These are phyloP conservation scores for Peucedramus taeniatus DNA, from an alignment of 2,113 vertebrate species.

Conservation along the genomic window DNA sequence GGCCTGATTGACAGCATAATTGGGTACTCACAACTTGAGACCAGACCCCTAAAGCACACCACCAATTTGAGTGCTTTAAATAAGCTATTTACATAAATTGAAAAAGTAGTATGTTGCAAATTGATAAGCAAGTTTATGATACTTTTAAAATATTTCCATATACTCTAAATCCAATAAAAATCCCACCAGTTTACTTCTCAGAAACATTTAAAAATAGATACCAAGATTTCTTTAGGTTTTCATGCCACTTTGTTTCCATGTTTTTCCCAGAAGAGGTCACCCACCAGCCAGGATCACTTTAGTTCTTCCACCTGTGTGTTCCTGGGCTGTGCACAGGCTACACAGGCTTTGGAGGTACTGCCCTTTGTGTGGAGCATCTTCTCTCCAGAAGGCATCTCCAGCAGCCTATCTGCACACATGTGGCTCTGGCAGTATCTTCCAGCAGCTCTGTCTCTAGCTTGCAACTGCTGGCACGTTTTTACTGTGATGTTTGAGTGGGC, in stretches of 20 bases:
- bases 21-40: background rate
- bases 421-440: background rate
- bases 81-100: background rate
- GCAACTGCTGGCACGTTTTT: background rate
- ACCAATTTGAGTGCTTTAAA: background rate
- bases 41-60: background rate
- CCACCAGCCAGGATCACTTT: background rate
- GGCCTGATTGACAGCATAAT: background rate
- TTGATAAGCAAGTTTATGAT: background rate
- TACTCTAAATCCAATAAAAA: background rate
- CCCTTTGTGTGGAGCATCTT: background rate
- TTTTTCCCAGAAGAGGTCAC: background rate
- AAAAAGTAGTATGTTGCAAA: background rate
- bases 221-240: background rate
- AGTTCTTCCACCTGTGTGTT: fast-evolving
- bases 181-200: background rate
- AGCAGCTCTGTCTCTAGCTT: background rate
- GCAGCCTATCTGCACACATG: fast-evolving
- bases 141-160: background rate
- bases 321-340: background rate
- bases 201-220: background rate
- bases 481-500: background rate
- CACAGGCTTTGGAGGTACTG: background rate
- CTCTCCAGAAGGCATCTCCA: background rate
- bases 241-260: background rate